These are phyloP conservation scores for Rotaria socialis DNA, from an alignment of 2,888 invertebrate species.

Conservation along the genomic window DNA sequence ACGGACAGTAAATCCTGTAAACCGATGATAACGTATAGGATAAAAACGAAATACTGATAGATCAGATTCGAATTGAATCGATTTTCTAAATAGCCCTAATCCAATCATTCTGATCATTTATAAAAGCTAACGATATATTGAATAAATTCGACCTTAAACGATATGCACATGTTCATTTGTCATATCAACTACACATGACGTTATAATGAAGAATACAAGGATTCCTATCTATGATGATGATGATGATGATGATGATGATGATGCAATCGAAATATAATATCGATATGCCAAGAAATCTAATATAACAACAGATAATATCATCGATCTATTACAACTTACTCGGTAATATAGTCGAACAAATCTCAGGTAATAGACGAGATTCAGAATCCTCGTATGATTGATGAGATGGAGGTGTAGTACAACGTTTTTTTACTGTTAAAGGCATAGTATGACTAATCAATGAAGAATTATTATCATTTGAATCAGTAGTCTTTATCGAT, in stretches of 20 bases:
- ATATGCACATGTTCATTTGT: background rate
- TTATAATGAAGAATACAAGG: background rate
- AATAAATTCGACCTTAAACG: background rate
- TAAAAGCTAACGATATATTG: background rate
- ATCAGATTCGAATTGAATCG: background rate
- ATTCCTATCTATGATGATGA: background rate
- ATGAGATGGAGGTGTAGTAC: too few species aligned
- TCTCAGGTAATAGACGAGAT: too few species aligned
- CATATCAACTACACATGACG: background rate
- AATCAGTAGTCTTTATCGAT: background rate
- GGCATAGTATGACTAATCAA: too few species aligned
- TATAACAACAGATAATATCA: too few species aligned
- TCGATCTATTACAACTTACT: background rate
- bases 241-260: too few species aligned
- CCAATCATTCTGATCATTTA: background rate
- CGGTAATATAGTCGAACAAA: background rate
- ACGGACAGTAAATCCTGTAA: too few species aligned
- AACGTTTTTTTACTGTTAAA: too few species aligned
- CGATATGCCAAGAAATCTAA: background rate
- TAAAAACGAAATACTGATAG: background rate
- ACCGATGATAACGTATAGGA: background rate
- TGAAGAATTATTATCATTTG: background rate
- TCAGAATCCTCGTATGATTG: too few species aligned
- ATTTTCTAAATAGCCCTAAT: background rate
- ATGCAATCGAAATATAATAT: background rate